Conservation (phyloP, 35 echinoderm and acorn worm genomes). For the Apostichopus californicus region DNA sequence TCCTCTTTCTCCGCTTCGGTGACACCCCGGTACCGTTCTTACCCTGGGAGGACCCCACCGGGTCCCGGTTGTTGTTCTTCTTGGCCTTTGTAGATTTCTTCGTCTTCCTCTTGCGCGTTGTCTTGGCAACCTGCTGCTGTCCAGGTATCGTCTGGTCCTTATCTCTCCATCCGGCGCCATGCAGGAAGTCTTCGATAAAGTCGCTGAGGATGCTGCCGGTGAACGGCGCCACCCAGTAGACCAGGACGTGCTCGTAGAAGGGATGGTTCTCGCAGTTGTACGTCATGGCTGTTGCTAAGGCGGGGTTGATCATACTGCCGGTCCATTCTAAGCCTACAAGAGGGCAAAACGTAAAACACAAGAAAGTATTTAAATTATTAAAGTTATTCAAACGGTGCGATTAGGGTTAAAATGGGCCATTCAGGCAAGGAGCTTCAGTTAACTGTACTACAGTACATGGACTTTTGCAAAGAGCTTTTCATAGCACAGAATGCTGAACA, state of each 20-base stretch:
- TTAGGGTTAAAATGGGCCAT: too few relatives aligned
- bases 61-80: conserved; percentile 13
- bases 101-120: not conserved
- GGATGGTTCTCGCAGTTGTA: conserved; percentile 82
- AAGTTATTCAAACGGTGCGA: too few relatives aligned
- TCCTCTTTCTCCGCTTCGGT: conserved; percentile 33
- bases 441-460: too few relatives aligned
- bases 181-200: conserved; percentile 28
- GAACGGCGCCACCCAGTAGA: conserved; percentile 81
- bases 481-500: too few relatives aligned
- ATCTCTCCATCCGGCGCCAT: conserved; percentile 42
- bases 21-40: conserved; percentile 31
- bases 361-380: too few relatives aligned
- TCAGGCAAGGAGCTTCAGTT: too few relatives aligned
- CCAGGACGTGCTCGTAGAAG: conserved; percentile 68
- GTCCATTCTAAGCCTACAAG: conserved; percentile 78
- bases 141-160: not conserved
- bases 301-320: conserved; percentile 89
- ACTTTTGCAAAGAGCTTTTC: too few relatives aligned
- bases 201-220: conserved; percentile 61
- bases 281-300: conserved; percentile 76
- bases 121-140: not conserved
- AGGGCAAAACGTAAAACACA: too few relatives aligned
- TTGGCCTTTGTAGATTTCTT: conserved; percentile 7
- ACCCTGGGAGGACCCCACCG: not conserved